These are phyloP conservation scores for Bombyx huttoni DNA, from an alignment of 2,888 invertebrate genomes.

Conservation along the genomic window DNA sequence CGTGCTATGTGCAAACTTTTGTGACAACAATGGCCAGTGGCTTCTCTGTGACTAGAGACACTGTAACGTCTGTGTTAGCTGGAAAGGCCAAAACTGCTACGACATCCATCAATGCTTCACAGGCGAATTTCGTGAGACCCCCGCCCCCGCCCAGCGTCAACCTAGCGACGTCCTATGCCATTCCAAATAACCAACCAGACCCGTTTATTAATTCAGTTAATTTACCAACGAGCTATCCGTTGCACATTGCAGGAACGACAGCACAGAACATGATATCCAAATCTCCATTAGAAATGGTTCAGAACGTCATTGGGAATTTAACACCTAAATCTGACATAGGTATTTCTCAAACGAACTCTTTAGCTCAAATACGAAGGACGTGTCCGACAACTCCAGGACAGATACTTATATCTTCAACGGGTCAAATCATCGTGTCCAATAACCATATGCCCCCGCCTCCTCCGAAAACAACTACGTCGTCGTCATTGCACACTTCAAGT, in stretches of 20 bases:
- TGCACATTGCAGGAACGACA: slow-evolving; percentile 61
- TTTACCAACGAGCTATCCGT: slow-evolving; percentile 54
- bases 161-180: slow-evolving; percentile 54
- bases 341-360: slow-evolving; percentile 51
- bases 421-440: slow-evolving; percentile 80
- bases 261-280: slow-evolving; percentile 67
- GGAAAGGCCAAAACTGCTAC: slow-evolving; percentile 83
- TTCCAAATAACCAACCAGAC: slow-evolving; percentile 61
- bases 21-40: slow-evolving; percentile 76
- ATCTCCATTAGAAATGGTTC: slow-evolving; percentile 84
- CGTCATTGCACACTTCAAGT: slow-evolving; percentile 75
- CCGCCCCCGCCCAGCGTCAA: slow-evolving; percentile 56
- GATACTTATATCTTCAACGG: slow-evolving; percentile 82
- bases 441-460: slow-evolving; percentile 78
- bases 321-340: slow-evolving; percentile 55
- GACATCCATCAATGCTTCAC: slow-evolving; percentile 79
- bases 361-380: slow-evolving; percentile 33
- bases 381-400: slow-evolving; percentile 71
- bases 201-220: slow-evolving; percentile 63
- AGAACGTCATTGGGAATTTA: slow-evolving; percentile 80
- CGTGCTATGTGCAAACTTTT: slow-evolving; percentile 56
- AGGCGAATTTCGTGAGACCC: slow-evolving; percentile 52
- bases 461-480: slow-evolving; percentile 71
- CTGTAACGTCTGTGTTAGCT: slow-evolving; percentile 84
- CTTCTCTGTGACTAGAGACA: slow-evolving; percentile 83